Conservation (phyloP, 1,140 invertebrate genomes). For the Drosophila asahinai region DNA sequence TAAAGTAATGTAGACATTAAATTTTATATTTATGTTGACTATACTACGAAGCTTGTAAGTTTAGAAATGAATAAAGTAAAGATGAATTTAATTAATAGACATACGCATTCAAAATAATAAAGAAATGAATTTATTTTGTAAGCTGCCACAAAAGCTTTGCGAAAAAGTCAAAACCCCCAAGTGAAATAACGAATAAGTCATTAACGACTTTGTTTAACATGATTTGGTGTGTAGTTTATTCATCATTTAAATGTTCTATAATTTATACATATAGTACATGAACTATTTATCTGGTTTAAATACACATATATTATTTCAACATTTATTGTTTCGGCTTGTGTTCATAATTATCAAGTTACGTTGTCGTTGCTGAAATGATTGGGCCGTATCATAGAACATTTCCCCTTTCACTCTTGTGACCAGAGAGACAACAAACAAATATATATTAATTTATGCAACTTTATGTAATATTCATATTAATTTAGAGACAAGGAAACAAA, state of each 20-base stretch:
- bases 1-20: not conserved
- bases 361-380: conserved; percentile 61
- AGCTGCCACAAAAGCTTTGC: not conserved
- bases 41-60: not conserved
- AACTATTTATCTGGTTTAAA: conserved; percentile 65
- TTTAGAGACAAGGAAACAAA: conserved; percentile 75
- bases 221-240: conserved; percentile 66
- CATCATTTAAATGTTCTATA: conserved; percentile 67
- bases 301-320: conserved; percentile 65
- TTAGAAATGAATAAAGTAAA: not conserved
- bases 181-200: not conserved
- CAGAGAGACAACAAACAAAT: conserved; percentile 59
- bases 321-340: conserved; percentile 56
- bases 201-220: conserved; percentile 52
- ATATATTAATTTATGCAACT: conserved; percentile 63
- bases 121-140: not conserved
- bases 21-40: not conserved
- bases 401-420: conserved; percentile 33
- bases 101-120: not conserved
- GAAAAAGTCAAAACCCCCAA: not conserved
- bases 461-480: conserved; percentile 78
- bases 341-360: conserved; percentile 27
- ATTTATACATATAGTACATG: conserved; percentile 61
- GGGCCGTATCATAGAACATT: conserved; percentile 53
- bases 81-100: not conserved